Evolutionary conservation across 2,888 invertebrate genomes (phyloP).

Genomic region (Drosophila anomalata): DNA sequence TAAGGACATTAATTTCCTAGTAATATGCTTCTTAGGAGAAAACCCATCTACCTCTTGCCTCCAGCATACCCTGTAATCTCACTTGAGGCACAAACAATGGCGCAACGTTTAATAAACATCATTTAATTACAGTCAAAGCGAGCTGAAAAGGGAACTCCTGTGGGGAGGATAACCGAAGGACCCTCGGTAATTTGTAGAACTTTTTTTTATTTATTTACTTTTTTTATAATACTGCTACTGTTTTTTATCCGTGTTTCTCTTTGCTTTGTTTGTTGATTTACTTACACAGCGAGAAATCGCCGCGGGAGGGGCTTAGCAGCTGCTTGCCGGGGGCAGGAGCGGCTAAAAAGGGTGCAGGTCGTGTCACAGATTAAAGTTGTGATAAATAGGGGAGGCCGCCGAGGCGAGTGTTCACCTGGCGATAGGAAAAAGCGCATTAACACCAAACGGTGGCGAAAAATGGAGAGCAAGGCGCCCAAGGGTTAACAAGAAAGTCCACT

Average conservation of each 20-base stretch:
- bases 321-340: constrained; percentile 17
- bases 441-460: constrained; percentile 7
- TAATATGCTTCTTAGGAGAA: background rate
- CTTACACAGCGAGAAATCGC: constrained; percentile 40
- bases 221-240: constrained; percentile 13
- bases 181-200: constrained; percentile 60
- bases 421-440: constrained; percentile 36
- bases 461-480: too few species aligned
- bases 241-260: constrained; percentile 6
- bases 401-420: constrained; percentile 34
- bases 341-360: constrained; percentile 4
- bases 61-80: constrained; percentile 1
- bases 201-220: constrained; percentile 69
- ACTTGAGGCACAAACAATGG: constrained; percentile 19
- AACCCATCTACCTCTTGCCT: background rate
- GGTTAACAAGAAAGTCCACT: constrained; percentile 2
- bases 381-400: constrained; percentile 32
- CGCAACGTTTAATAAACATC: constrained; percentile 69
- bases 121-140: constrained; percentile 65
- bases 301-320: constrained; percentile 47
- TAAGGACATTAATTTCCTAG: too few species aligned
- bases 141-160: constrained; percentile 16
- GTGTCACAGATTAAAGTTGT: constrained; percentile 44
- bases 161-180: constrained; percentile 24
- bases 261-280: constrained; percentile 18